Base-by-base conservation (phyloP, 2,113 vertebrate species). In the Megaleporinus macrocephalus region DNA sequence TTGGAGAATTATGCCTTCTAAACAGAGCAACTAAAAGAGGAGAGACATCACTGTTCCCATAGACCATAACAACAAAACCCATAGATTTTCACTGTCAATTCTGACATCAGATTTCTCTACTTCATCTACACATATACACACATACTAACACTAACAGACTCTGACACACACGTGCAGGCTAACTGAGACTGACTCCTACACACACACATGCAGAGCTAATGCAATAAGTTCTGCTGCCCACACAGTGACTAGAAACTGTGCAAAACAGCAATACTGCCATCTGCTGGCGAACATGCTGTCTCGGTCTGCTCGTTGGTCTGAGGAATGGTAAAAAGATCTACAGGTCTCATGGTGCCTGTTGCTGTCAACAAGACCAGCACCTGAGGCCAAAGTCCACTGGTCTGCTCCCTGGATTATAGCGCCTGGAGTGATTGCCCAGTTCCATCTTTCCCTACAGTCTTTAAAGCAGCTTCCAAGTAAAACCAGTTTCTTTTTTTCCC, bases 251-350 rank as follows among this genome's bases (percentile, higher is more conserved):
- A n/a, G n/a, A n/a, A n/a, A n/a, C n/a, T n/a, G n/a, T n/a, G 82
- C 92, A 93, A 93, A 94, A 88, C 87, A 86, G 82, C 93, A 93
- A 93, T 87, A 94, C 90, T 92, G 78, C 93, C 93, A 94, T 91
- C 93, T 94, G 84, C 90, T 92, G 94, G 89, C 55, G 2, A 26
- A 20, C 49, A 47, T 22, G 53, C 30, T 63, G 77, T 51, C 86
- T n/a, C 47, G 9, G 65, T 62, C 29, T 36, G 14, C 53, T 47
- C 89, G 84, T 89, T 89, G 87, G 74, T 13, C 82, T 84, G 57
- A 92, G 86, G 88, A 90, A 90, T 90, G 89, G 90, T 93, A 91
- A 93, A 91, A 90, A 88, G 89, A 92, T 93, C 90, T 91, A 84
- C 88, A 77, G 87, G 79, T 91, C 91, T 87, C 89, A 90, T 88